These are phyloP conservation scores for Rhinolophus ferrumequinum DNA, from an alignment of 2,113 vertebrate genomes.

Conservation along the genomic window DNA sequence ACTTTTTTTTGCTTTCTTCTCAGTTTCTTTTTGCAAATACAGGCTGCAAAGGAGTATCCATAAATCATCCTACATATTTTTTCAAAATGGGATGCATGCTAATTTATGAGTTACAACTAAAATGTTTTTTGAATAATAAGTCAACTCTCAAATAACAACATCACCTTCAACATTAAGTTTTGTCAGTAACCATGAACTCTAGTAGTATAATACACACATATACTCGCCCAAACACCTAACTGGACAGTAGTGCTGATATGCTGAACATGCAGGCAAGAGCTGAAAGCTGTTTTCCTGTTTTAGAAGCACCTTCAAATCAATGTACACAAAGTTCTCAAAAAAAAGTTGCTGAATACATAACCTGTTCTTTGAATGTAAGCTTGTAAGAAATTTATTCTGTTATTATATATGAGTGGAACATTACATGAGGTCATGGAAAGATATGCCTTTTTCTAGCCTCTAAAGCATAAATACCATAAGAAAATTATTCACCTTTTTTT, in stretches of 20 bases:
- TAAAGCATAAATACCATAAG: background rate
- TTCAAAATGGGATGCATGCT: background rate
- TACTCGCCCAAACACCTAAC: background rate
- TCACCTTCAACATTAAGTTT: background rate
- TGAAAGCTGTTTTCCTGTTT: background rate
- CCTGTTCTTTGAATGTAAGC: background rate
- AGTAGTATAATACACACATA: background rate
- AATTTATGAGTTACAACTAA: background rate
- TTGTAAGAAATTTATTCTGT: background rate
- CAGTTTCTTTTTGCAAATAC: background rate
- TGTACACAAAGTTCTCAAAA: background rate
- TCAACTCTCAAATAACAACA: background rate
- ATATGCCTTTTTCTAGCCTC: background rate
- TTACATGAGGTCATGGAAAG: background rate
- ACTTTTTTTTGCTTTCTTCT: background rate
- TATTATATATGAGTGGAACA: background rate
- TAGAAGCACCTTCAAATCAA: background rate
- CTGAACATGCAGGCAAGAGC: background rate
- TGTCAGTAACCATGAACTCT: background rate
- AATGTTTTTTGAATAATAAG: constrained; percentile 7
- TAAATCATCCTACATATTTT: background rate
- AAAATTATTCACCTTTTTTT: background rate
- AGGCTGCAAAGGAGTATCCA: background rate
- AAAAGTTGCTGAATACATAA: background rate
- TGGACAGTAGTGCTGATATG: background rate